A percentile compares a stretch with the other conserved stretches of the same genome.
Evolutionary conservation across 2,888 invertebrate species (phyloP).

Genomic region (Drosophila yooni): DNA sequence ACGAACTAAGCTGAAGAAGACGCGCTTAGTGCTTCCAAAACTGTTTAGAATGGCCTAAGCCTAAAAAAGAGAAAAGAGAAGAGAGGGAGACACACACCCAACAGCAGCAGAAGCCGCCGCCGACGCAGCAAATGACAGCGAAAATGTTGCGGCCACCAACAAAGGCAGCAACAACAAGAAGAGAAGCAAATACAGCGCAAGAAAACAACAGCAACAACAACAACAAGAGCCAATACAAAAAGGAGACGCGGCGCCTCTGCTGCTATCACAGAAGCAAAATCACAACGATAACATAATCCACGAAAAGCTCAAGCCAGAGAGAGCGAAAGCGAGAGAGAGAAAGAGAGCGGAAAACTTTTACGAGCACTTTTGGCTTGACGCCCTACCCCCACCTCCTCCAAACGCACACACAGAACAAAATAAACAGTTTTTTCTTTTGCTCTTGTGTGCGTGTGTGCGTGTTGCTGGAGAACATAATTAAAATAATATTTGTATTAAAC

Average conservation of each 20-base stretch:
- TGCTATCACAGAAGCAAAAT: conserved; percentile 46
- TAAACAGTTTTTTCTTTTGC: conserved; percentile 19
- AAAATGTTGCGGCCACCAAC: conserved; percentile 60
- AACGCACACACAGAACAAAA: conserved; percentile 4
- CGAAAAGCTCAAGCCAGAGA: conserved; percentile 5
- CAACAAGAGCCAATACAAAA: conserved; percentile 45
- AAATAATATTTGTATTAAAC: conserved; percentile 66
- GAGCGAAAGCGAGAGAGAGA: conserved; percentile 15
- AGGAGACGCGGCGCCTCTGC: conserved; percentile 45
- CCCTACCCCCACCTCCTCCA: neutral
- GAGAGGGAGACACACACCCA: neutral
- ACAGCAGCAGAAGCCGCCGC: conserved; percentile 12
- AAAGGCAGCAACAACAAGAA: conserved; percentile 30
- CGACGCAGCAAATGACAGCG: conserved; percentile 38
- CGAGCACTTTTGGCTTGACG: conserved; percentile 30
- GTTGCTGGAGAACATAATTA: conserved; percentile 53
- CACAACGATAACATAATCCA: conserved; percentile 53
- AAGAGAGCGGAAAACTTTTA: conserved; percentile 24
- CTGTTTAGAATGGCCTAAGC: conserved; percentile 19
- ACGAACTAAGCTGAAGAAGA: conserved; percentile 34
- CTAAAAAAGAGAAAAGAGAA: conserved; percentile 7
- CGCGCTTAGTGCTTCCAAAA: conserved; percentile 37
- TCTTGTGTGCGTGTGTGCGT: conserved; percentile 23
- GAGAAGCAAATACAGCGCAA: conserved; percentile 27
- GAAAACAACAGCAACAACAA: conserved; percentile 27